Evolutionary conservation across 2,888 invertebrate genomes (phyloP).

Genomic region (Glaucopsyche alexis): DNA sequence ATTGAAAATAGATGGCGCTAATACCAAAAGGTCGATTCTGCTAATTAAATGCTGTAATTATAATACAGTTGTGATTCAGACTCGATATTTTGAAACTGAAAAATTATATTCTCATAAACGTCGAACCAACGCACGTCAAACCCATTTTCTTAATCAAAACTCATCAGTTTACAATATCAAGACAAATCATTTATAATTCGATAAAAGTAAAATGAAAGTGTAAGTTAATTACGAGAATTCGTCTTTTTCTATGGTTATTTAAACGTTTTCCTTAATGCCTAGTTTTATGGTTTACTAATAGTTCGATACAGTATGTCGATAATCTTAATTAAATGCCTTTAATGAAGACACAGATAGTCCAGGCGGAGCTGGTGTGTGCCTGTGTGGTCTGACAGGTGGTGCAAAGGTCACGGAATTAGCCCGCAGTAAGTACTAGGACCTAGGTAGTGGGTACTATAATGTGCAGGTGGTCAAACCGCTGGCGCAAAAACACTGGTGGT

Average conservation of each 20-base stretch:
- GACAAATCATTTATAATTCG: too few species aligned
- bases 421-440: not conserved
- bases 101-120: too few species aligned
- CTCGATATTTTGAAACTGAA: too few species aligned
- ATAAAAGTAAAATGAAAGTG: too few species aligned
- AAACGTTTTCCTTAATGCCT: not conserved
- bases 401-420: not conserved
- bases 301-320: slow-evolving; percentile 4
- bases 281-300: not conserved
- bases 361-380: not conserved
- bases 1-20: too few species aligned
- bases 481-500: not conserved
- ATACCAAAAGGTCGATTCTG: too few species aligned
- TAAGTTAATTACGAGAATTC: too few species aligned
- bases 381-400: slow-evolving; percentile 6
- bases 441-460: not conserved
- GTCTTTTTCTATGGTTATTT: not conserved
- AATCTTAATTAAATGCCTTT: slow-evolving; percentile 7
- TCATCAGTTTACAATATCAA: too few species aligned
- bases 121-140: too few species aligned
- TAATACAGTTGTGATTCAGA: too few species aligned
- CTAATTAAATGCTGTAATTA: too few species aligned
- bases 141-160: too few species aligned
- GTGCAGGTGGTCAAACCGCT: slow-evolving; percentile 8
- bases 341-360: slow-evolving; percentile 12